phyloP scores from a whole-genome alignment of 2,888 invertebrate species.

The Melolontha melolontha region DNA sequence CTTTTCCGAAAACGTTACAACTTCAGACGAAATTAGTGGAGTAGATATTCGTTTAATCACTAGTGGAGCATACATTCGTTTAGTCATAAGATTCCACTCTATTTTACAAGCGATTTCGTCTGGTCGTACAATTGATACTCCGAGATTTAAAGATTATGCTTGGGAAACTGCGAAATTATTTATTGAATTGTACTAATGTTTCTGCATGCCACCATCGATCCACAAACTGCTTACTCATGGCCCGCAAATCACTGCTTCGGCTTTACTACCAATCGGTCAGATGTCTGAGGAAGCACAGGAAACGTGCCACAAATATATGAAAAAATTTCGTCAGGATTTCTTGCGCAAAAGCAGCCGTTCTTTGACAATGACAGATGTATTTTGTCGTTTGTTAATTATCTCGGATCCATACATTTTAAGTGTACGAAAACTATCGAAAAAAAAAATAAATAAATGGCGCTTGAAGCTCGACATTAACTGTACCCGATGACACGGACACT shows the following conservation, averaged over 20 bases:
- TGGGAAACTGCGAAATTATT: slow-evolving; percentile 27
- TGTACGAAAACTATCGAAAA: slow-evolving; percentile 27
- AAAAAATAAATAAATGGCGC: too few relatives aligned
- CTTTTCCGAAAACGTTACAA: slow-evolving; percentile 51
- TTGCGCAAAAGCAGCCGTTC: too few relatives aligned
- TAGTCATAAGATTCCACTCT: too few relatives aligned
- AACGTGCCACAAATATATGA: slow-evolving; percentile 15
- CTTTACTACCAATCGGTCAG: background rate
- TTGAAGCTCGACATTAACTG: too few relatives aligned
- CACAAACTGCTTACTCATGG: slow-evolving; percentile 44
- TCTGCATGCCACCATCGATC: slow-evolving; percentile 48
- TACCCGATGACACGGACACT: too few relatives aligned
- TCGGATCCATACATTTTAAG: slow-evolving; percentile 9
- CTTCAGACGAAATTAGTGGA: slow-evolving; percentile 33
- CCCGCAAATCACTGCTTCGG: background rate
- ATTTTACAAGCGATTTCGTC: slow-evolving; percentile 4
- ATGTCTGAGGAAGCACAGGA: slow-evolving; percentile 2
- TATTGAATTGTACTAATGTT: slow-evolving; percentile 48
- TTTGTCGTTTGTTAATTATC: too few relatives aligned
- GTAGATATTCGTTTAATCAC: slow-evolving; percentile 24
- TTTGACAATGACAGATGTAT: too few relatives aligned
- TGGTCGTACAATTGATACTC: background rate
- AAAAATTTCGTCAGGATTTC: slow-evolving; percentile 21
- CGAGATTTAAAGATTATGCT: slow-evolving; percentile 25
- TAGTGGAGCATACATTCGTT: slow-evolving; percentile 21